Evolutionary conservation across 2,113 vertebrate genomes (phyloP).

Genomic region (Catharus minimus): DNA sequence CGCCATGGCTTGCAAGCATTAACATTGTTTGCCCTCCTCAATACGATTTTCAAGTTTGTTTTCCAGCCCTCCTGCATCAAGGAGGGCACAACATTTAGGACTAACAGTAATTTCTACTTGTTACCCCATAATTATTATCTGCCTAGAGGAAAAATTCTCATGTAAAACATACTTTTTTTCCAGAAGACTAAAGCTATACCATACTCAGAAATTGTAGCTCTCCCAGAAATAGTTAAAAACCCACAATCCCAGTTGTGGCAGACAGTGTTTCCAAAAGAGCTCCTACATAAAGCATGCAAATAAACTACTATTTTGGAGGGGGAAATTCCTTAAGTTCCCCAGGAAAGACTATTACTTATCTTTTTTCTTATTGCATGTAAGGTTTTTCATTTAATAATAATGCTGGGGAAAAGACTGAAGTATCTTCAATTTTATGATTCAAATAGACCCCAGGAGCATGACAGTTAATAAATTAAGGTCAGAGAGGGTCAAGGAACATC

Average conservation of each 20-base stretch:
- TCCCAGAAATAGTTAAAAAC: neutral
- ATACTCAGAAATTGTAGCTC: neutral
- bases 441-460: neutral
- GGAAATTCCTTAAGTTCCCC: neutral
- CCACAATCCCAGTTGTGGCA: neutral
- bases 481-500: neutral
- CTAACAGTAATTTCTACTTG: neutral
- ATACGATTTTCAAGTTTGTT: neutral
- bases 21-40: neutral
- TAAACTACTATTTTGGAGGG: neutral
- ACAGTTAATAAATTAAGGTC: neutral
- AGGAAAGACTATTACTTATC: neutral
- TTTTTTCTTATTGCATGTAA: neutral
- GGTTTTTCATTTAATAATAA: neutral
- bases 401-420: neutral
- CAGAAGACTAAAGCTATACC: neutral
- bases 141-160: neutral
- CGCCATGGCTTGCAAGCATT: neutral
- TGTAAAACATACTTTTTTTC: neutral
- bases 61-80: neutral
- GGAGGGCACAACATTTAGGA: neutral
- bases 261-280: neutral
- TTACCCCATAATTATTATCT: neutral
- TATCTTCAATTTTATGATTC: neutral
- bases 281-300: neutral